Evolutionary conservation across 2,888 invertebrate genomes (phyloP).

Genomic region (Brachypalpus laphriformis): DNA sequence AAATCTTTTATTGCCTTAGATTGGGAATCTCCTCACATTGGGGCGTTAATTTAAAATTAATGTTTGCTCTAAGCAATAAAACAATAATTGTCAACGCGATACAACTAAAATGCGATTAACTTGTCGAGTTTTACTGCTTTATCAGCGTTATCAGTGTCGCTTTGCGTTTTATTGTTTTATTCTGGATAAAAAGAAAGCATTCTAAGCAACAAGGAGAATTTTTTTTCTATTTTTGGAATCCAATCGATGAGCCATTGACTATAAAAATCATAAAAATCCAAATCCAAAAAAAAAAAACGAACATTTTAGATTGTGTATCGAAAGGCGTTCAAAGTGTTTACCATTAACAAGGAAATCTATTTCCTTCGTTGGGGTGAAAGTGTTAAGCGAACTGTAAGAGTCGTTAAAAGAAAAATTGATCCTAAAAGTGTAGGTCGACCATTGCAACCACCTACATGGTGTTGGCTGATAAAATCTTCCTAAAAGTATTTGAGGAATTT

Average conservation of each 20-base stretch:
- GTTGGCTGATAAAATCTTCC: slow-evolving; percentile 16
- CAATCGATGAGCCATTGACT: slow-evolving; percentile 12
- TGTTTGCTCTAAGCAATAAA: slow-evolving; percentile 30
- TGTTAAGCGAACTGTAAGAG: slow-evolving; percentile 11
- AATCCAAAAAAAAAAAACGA: not conserved
- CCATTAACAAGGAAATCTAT: not conserved
- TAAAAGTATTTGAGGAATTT: not conserved
- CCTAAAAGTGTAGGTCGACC: slow-evolving; percentile 26
- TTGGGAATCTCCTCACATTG: slow-evolving; percentile 1
- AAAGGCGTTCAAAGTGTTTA: not conserved
- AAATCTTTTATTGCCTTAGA: slow-evolving; percentile 7
- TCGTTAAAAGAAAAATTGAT: slow-evolving; percentile 1
- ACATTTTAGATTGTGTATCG: not conserved
- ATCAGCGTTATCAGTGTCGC: slow-evolving; percentile 44
- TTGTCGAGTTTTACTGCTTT: slow-evolving; percentile 49
- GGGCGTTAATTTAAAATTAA: slow-evolving; percentile 54
- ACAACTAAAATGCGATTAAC: slow-evolving; percentile 62
- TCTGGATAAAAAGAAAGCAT: slow-evolving; percentile 18
- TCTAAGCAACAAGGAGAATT: not conserved
- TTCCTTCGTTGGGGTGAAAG: not conserved
- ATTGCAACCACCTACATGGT: slow-evolving; percentile 32
- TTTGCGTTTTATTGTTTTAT: slow-evolving; percentile 41
- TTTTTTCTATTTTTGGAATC: not conserved
- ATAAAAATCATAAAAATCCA: slow-evolving; percentile 28
- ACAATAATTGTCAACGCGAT: slow-evolving; percentile 51